phyloP scores from a whole-genome alignment of 2,797 vertebrate genomes.

The Hydrocynus forskahlii region DNA sequence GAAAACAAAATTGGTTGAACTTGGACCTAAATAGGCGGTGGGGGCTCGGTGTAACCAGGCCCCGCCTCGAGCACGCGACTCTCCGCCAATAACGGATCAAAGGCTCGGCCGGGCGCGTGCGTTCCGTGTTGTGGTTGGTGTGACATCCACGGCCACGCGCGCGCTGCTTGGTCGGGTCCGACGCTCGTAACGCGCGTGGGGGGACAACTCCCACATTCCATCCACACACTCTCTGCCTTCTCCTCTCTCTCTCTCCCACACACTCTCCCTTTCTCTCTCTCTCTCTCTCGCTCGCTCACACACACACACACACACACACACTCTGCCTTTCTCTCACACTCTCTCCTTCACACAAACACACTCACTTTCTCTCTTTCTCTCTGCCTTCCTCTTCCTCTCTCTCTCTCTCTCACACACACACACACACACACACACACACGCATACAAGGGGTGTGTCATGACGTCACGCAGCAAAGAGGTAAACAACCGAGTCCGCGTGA shows the following conservation, averaged over 20 bases:
- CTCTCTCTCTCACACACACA: conserved; percentile 56
- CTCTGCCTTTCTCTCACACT: no score
- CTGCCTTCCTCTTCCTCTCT: conserved; percentile 46
- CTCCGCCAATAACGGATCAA: conserved; percentile 72
- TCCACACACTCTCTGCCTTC: conserved; percentile 59
- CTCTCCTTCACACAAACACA: no score
- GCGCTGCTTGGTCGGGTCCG: conserved; percentile 61
- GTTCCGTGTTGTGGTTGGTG: conserved; percentile 68
- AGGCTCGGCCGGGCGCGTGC: conserved; percentile 41
- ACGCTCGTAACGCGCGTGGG: conserved; percentile 63
- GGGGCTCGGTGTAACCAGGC: conserved; percentile 76
- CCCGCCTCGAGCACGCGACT: conserved; percentile 72
- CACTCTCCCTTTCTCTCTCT: no score
- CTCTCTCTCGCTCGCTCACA: no score
- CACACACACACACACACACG: conserved; percentile 70
- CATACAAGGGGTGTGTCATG: conserved; percentile 84
- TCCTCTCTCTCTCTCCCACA: neutral
- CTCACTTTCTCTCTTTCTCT: neutral
- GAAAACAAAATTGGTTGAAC: conserved; percentile 61
- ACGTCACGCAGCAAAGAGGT: conserved; percentile 84
- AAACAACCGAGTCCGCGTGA: conserved; percentile 87
- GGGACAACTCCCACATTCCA: conserved; percentile 63
- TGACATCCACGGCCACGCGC: conserved; percentile 33
- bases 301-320: conserved; percentile 17
- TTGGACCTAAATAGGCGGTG: conserved; percentile 76